phyloP scores from a whole-genome alignment of 2,797 vertebrate species.

The Ceryle rudis region DNA sequence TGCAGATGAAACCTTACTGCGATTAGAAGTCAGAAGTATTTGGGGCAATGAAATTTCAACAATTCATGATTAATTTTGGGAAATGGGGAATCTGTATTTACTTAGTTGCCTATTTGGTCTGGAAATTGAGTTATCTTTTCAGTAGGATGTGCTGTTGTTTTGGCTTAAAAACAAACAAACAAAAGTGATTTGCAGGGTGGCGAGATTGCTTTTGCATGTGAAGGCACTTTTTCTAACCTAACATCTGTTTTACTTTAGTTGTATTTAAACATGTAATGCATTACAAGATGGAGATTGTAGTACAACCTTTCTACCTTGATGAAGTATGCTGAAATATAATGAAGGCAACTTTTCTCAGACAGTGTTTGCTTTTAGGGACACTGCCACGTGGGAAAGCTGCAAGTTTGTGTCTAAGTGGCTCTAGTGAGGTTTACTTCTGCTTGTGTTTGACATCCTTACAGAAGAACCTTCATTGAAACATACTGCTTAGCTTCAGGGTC shows the following conservation, averaged over 20 bases:
- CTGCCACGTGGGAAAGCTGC: neutral
- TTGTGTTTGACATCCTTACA: neutral
- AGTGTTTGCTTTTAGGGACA: neutral
- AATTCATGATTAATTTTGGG: neutral
- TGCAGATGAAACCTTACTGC: neutral
- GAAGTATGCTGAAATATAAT: neutral
- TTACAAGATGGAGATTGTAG: neutral
- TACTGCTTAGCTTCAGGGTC: neutral
- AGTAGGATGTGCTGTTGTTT: neutral
- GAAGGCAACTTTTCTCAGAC: neutral
- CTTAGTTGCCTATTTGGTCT: neutral
- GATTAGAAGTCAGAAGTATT: neutral
- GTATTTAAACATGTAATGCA: neutral
- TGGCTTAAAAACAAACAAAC: neutral
- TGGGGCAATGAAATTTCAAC: neutral
- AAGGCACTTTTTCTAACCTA: neutral
- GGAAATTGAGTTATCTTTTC: neutral
- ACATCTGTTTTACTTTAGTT: neutral
- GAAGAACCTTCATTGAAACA: neutral
- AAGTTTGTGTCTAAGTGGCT: neutral
- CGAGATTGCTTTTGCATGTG: neutral
- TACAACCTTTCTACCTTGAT: neutral
- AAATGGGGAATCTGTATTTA: neutral
- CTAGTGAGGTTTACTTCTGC: neutral
- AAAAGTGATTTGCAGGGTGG: neutral